Evolutionary conservation across 2,113 vertebrate species (phyloP).

Genomic region (Noturus placidus): DNA sequence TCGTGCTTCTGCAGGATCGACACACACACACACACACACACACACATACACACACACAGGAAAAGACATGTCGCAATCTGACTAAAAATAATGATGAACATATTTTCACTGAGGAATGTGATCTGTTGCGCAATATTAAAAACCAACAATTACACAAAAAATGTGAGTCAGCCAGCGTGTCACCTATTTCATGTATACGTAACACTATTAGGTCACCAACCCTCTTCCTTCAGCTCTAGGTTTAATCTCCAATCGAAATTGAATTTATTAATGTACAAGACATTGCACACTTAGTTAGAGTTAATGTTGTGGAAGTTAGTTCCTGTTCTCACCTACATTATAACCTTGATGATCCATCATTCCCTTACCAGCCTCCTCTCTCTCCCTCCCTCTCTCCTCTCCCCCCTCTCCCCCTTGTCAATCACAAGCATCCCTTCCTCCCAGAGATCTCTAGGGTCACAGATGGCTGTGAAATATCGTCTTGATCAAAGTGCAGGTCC

Average conservation of each 20-base stretch:
- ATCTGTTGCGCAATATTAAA: neutral
- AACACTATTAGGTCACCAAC: too few species aligned
- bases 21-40: slow-evolving; percentile 8
- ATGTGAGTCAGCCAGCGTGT: too few species aligned
- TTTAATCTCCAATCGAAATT: neutral
- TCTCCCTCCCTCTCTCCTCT: neutral
- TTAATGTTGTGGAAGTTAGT: neutral
- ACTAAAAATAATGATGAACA: neutral
- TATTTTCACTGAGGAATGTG: neutral
- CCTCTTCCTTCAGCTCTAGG: too few species aligned
- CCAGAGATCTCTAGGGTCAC: neutral
- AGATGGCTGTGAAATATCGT: neutral
- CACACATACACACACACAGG: neutral
- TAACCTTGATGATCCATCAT: neutral
- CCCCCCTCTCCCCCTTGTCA: too few species aligned
- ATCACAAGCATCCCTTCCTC: too few species aligned
- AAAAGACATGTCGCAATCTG: neutral
- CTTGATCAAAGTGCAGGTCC: neutral
- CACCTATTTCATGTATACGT: too few species aligned
- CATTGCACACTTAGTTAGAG: neutral
- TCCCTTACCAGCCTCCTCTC: neutral
- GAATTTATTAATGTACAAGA: neutral
- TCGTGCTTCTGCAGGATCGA: slow-evolving; percentile 85
- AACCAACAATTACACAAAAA: neutral
- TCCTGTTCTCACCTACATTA: neutral